These are phyloP conservation scores for Perognathus longimembris DNA, from an alignment of 2,113 vertebrate species.

Conservation along the genomic window DNA sequence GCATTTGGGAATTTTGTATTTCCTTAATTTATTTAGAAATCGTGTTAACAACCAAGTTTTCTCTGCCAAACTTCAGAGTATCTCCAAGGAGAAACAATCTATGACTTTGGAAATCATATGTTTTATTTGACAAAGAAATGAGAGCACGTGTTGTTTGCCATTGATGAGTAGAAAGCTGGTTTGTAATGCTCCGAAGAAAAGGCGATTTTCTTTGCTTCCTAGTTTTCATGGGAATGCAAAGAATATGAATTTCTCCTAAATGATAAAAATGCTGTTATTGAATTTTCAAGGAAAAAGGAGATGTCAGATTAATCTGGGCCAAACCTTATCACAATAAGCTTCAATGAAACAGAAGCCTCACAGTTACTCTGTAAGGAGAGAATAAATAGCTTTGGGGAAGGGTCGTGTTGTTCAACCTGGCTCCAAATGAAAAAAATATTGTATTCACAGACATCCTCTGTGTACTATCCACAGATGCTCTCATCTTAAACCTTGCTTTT, in stretches of 20 bases:
- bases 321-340: conserved; percentile 41
- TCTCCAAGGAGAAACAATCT: conserved; percentile 70
- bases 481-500: conserved; percentile 5
- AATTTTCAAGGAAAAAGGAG: conserved; percentile 49
- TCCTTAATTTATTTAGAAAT: conserved; percentile 66
- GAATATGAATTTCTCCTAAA: conserved; percentile 34
- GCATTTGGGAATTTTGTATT: conserved; percentile 1
- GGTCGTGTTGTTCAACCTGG: neutral
- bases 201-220: neutral
- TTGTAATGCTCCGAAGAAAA: conserved; percentile 24
- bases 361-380: neutral
- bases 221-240: conserved; percentile 59
- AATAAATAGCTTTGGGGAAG: conserved; percentile 11
- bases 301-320: conserved; percentile 25
- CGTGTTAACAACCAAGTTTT: conserved; percentile 47
- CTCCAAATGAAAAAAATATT: conserved; percentile 33
- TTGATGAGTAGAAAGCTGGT: conserved; percentile 6
- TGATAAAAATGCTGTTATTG: conserved; percentile 49
- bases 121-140: conserved; percentile 42
- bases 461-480: neutral
- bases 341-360: conserved; percentile 24
- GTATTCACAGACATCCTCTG: neutral
- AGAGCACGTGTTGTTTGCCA: conserved; percentile 65
- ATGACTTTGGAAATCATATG: conserved; percentile 65
- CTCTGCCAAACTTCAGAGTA: conserved; percentile 68